phyloP scores from a whole-genome alignment of 2,113 vertebrate genomes.

The Trogon melanurus region DNA sequence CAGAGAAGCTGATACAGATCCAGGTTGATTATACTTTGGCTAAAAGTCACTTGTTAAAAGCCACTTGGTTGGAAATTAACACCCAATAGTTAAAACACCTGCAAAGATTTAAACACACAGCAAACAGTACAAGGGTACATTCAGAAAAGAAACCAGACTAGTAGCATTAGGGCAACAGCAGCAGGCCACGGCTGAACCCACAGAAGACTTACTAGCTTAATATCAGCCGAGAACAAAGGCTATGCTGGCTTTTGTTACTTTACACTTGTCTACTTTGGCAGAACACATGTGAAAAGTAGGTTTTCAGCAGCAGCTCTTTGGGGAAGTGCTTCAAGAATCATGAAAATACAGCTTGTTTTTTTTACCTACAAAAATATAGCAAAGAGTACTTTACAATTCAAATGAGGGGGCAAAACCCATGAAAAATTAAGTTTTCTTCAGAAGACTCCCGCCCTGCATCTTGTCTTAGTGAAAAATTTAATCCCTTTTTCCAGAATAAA shows the following conservation, averaged over 20 bases:
- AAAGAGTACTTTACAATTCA: neutral
- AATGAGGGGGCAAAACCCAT: accelerated
- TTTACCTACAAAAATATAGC: neutral
- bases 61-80: neutral
- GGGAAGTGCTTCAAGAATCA: neutral
- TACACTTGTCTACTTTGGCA: neutral
- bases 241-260: neutral
- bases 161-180: neutral
- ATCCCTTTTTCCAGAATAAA: neutral
- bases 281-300: accelerated
- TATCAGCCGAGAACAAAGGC: neutral
- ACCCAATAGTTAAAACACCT: neutral
- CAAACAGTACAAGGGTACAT: neutral
- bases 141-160: neutral
- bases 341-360: accelerated
- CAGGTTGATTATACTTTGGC: neutral
- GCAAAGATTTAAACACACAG: neutral
- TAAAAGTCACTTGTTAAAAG: neutral
- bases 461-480: neutral
- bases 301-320: neutral
- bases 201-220: neutral
- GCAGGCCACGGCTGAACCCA: neutral
- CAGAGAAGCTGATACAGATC: neutral
- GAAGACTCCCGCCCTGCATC: neutral
- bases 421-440: neutral